Conservation (phyloP, 2,797 vertebrate genomes). For the Peromyscus aztecus region DNA sequence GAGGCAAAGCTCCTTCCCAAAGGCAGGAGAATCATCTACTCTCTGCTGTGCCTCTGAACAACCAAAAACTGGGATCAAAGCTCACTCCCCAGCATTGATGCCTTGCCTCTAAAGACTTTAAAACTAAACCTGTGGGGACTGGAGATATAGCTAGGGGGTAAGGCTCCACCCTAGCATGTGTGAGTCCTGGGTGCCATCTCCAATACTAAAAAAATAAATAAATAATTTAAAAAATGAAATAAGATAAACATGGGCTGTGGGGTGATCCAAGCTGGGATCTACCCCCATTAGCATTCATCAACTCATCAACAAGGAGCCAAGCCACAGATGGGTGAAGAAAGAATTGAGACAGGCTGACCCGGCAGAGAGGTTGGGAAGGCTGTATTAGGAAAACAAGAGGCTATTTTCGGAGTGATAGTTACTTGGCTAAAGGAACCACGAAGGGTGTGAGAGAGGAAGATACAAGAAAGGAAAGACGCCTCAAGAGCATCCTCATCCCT, state of each 20-base stretch:
- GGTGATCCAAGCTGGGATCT: neutral
- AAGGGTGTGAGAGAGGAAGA: neutral
- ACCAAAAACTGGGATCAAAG: neutral
- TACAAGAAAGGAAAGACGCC: neutral
- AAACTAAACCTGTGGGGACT: neutral
- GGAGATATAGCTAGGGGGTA: neutral
- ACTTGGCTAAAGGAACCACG: neutral
- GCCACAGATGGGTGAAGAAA: neutral
- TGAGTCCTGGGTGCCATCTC: neutral
- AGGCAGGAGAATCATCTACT: neutral
- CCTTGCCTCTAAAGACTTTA: neutral
- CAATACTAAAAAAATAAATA: neutral
- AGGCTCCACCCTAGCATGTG: neutral
- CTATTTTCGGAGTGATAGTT: neutral
- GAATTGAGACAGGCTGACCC: neutral
- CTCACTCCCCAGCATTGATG: neutral
- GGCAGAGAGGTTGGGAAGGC: neutral
- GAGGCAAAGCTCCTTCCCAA: constrained; percentile 14
- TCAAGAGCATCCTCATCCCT: neutral
- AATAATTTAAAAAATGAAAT: neutral
- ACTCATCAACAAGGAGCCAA: neutral
- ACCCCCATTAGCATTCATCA: neutral
- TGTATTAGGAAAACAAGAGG: neutral
- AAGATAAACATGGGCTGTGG: neutral
- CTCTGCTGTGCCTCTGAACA: neutral